Base-by-base conservation (phyloP, 2,113 vertebrate genomes). In the Poecilia latipinna region DNA sequence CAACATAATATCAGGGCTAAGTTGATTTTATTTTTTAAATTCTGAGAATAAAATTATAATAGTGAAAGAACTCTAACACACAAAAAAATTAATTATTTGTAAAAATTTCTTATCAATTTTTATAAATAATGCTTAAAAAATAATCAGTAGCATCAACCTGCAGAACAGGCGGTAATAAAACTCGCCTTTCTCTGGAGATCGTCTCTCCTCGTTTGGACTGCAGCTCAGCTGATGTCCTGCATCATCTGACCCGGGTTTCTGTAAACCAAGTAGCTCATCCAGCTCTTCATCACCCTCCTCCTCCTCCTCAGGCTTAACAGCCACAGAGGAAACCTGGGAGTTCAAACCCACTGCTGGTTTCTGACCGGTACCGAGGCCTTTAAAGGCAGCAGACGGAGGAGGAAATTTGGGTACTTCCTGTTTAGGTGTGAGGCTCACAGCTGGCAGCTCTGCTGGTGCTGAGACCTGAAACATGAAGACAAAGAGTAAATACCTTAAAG, bases 201-300 rank as follows among this genome's bases (percentile, higher is more conserved):
- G 4, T 0, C 26, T 29, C 32, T 74, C 71, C 32, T 90, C 61
- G 4, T 93, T 88, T n/a, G 70, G 8, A 29, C 17, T 3, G 24
- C 39, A 48, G 63, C 44, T 69, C 8, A 48, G 28, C 62, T 48
- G 76, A 12, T 75, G 78, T 67, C 68, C 31, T n/a, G 72, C 83
- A 24, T 68, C 82, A 1, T 17, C 51, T 57, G 69, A 75, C 17
- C 80, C 17, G 3, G 96, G 93, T 17, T 91, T 94, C 76, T 97
- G 94, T 82, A 98, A 90, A 82, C 82, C 88, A 31, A 99, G 95
- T 72, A 99, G 93, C 82, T 93, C 86, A 80, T 99, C 97, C 64
- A 98, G 92, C 72, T 98, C 97, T 74, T 97, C 93, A 33, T 98
- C 96, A 28, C 93, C 80, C 3, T 91, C 85, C 6, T 96, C 95